These are phyloP conservation scores for Euura lappo DNA, from an alignment of 1,140 invertebrate genomes.

Conservation along the genomic window DNA sequence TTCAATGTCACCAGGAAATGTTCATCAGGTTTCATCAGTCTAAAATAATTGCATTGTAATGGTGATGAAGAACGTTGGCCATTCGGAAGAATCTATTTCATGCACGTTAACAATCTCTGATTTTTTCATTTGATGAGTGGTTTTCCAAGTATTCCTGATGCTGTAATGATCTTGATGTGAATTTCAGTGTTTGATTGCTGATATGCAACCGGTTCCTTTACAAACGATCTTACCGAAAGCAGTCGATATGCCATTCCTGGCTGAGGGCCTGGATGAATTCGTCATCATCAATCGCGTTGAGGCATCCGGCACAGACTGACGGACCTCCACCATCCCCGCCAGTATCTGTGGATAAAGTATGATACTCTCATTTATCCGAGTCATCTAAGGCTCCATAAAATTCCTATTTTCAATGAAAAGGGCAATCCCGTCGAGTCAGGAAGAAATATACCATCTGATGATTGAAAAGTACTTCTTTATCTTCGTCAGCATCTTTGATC, in stretches of 20 bases:
- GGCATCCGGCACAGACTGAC: slow-evolving; percentile 72
- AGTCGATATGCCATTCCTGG: slow-evolving; percentile 88
- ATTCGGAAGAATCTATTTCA: too few species aligned
- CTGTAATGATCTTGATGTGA: too few species aligned
- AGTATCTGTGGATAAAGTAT: slow-evolving; percentile 48
- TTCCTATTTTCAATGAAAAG: too few species aligned
- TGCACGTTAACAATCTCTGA: slow-evolving; percentile 6
- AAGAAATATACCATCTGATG: too few species aligned
- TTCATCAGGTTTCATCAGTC: too few species aligned
- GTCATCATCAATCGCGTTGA: slow-evolving; percentile 74
- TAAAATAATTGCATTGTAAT: too few species aligned
- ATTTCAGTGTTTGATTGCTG: slow-evolving; percentile 5
- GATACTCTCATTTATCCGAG: too few species aligned
- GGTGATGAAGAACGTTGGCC: too few species aligned
- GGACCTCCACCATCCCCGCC: slow-evolving; percentile 46
- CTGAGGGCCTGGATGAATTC: slow-evolving; percentile 80
- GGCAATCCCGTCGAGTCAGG: background rate
- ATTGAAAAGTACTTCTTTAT: too few species aligned
- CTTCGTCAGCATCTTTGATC: too few species aligned
- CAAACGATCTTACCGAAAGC: slow-evolving; percentile 71
- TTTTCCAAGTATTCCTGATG: background rate
- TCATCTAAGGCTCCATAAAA: too few species aligned
- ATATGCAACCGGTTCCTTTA: slow-evolving; percentile 14
- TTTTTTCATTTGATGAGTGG: slow-evolving; percentile 12
- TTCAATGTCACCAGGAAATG: background rate